Conservation (phyloP, 2,888 invertebrate genomes). For the Lypha dubia region DNA sequence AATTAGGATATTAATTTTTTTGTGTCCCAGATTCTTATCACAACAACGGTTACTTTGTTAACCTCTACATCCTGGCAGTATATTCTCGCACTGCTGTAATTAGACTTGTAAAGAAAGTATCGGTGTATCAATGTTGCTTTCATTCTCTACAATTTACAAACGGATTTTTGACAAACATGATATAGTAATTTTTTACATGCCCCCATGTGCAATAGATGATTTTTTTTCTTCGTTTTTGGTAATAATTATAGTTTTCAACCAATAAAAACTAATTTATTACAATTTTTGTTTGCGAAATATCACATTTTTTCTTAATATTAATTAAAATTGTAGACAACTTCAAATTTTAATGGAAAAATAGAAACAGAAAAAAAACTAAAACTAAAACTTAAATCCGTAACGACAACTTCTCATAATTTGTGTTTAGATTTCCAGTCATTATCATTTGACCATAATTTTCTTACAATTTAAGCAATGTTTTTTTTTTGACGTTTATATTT, state of each 20-base stretch:
- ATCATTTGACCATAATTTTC: slow-evolving; percentile 51
- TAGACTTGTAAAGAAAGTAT: no score
- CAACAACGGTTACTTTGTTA: no score
- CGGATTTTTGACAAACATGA: no score
- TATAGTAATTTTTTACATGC: no score
- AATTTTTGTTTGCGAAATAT: not conserved
- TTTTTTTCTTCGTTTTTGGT: no score
- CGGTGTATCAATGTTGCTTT: no score
- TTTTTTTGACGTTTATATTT: not conserved
- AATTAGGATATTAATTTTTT: no score
- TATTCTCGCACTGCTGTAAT: no score
- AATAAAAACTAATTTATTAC: not conserved
- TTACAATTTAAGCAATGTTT: slow-evolving; percentile 37
- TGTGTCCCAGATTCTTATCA: no score
- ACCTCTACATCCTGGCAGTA: no score
- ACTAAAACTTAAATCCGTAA: slow-evolving; percentile 2
- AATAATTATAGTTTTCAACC: not conserved
- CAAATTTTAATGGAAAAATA: not conserved
- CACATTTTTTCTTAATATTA: not conserved
- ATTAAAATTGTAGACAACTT: slow-evolving; percentile 10
- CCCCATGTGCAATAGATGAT: no score
- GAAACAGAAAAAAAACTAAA: not conserved
- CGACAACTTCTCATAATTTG: slow-evolving; percentile 17
- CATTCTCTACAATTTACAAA: no score
- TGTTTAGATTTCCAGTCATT: slow-evolving; percentile 36